A percentile compares a stretch with the other conserved stretches of the same genome.
Evolutionary conservation across 92 coral and sea anemone genomes (phyloP).

Genomic region (Porites cylindrica): DNA sequence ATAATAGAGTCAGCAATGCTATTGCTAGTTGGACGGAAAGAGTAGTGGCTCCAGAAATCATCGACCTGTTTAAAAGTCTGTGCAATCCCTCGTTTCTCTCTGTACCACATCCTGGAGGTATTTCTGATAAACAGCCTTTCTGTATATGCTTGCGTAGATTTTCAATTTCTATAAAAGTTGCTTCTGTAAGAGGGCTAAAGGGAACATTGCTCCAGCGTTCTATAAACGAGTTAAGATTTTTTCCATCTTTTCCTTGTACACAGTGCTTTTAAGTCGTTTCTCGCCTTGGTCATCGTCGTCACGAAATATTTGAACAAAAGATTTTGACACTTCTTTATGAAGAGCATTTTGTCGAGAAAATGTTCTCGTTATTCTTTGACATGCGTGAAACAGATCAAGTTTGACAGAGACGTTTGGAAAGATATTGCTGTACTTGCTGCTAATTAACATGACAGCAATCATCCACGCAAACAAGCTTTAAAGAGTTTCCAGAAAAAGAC

Average conservation of each 20-base stretch:
- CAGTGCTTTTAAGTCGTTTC: background rate
- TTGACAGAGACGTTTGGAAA: slow-evolving; percentile 31
- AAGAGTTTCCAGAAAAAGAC: no score
- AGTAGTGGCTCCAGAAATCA: background rate
- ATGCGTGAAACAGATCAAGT: slow-evolving; percentile 25
- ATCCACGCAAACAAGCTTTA: no score
- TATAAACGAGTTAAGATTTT: background rate
- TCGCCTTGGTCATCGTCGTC: slow-evolving; percentile 35
- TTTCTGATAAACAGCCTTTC: slow-evolving; percentile 48
- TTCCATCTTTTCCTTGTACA: background rate
- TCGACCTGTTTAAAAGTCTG: slow-evolving; percentile 34
- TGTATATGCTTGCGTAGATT: slow-evolving; percentile 14
- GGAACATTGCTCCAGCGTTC: slow-evolving; percentile 13
- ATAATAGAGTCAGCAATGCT: no score
- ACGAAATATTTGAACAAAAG: background rate
- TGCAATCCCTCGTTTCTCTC: slow-evolving; percentile 47
- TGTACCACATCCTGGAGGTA: slow-evolving; percentile 36
- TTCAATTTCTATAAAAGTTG: no score
- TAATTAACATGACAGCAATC: no score
- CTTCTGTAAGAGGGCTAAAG: no score
- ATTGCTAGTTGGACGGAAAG: no score
- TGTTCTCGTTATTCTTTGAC: no score
- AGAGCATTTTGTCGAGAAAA: no score
- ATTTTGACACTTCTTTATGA: background rate
- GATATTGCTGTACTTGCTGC: no score